Base-by-base conservation (phyloP, 2,888 invertebrate species). In the Hirtodrosophila histrioides region DNA sequence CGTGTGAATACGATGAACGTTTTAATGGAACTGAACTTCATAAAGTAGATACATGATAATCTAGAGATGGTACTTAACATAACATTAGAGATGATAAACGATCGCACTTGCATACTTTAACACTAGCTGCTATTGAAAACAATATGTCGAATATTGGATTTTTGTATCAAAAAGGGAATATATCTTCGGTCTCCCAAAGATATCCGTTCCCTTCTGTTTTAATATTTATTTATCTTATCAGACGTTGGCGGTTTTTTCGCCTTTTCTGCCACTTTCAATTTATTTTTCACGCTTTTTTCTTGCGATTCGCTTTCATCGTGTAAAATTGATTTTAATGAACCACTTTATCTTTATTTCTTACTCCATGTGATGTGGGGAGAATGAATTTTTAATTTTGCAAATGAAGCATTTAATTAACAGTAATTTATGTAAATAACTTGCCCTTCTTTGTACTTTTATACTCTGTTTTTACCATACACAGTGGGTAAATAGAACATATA, bases 251-350 rank as follows among this genome's bases (percentile, higher is more conserved):
- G 12, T n/a, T 37, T 27, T 45, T 11, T 3, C 11, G n/a, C n/a
- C 8, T 46, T 39, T 45, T 17, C 23, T 39, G 44, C 39, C 6
- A 10, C 6, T 53, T 56, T 41, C 3, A 7, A 51, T 33, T 11
- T 44, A 46, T 53, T 48, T 51, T 61, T 44, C 45, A 9, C 5
- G 29, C 9, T 9, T 24, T 36, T 49, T 50, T 46, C 27, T 11
- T 12, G 11, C 24, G n/a, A 33, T 45, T 31, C 40, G 5, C 7
- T 41, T 53, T 23, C 31, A 31, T 29, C 24, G 27, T 65, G 51
- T 50, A 58, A 71, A 72, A 71, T 74, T 71, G 53, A 74, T 75
- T 71, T 70, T 71, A 31, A 62, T 56, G 48, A 58, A 24, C 27
- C 33, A 53, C 31, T n/a, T 49, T 73, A 24, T 27, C 27, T 23